A percentile compares a stretch with the other conserved stretches of the same genome.
These are phyloP conservation scores for Eulithis prunata DNA, from an alignment of 2,888 invertebrate genomes.

Conservation along the genomic window DNA sequence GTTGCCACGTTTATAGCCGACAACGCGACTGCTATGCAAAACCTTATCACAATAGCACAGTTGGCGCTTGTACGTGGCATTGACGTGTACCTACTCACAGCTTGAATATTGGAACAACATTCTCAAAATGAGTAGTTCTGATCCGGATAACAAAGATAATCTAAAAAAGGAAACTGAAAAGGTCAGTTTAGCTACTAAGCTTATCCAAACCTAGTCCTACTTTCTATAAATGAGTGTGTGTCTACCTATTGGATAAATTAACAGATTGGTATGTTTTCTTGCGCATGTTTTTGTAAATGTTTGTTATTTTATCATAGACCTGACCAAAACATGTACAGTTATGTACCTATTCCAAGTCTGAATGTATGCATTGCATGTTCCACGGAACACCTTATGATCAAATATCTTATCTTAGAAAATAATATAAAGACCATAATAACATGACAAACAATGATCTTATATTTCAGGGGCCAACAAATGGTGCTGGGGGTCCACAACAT, in stretches of 20 bases:
- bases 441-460: neutral
- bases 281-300: too few relatives aligned
- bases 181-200: slow-evolving; percentile 52
- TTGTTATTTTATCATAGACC: too few relatives aligned
- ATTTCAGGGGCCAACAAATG: slow-evolving; percentile 87
- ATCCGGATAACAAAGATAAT: slow-evolving; percentile 48
- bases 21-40: slow-evolving; percentile 49
- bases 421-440: too few relatives aligned
- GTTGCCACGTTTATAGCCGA: slow-evolving; percentile 49
- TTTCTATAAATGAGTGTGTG: neutral
- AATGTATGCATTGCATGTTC: too few relatives aligned
- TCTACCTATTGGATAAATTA: neutral
- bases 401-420: too few relatives aligned
- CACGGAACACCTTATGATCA: too few relatives aligned
- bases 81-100: slow-evolving; percentile 54
- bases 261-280: neutral
- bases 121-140: slow-evolving; percentile 55
- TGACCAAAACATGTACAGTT: too few relatives aligned
- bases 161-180: slow-evolving; percentile 47
- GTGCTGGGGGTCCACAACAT: slow-evolving; percentile 88
- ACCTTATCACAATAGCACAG: slow-evolving; percentile 67
- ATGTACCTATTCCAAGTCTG: too few relatives aligned
- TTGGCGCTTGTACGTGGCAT: slow-evolving; percentile 75
- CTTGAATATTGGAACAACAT: slow-evolving; percentile 32
- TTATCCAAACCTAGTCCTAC: slow-evolving; percentile 3